Evolutionary conservation across 2,113 vertebrate species (phyloP).

Genomic region (Sylvilagus bachmani): DNA sequence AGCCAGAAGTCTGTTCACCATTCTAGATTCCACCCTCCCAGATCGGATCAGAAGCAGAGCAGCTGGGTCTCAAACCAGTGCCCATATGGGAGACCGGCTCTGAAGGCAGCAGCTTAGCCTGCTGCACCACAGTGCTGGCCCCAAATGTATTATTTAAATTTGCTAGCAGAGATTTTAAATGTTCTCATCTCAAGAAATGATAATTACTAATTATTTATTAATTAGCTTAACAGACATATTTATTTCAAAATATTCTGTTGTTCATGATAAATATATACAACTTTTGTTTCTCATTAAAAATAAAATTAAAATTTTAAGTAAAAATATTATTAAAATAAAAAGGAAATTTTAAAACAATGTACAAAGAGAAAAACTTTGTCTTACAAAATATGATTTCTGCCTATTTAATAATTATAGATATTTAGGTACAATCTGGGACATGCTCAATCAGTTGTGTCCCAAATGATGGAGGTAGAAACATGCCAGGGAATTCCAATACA

Average conservation of each 20-base stretch:
- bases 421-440: no score
- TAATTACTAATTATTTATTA: background rate
- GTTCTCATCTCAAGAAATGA: background rate
- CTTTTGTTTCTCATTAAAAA: background rate
- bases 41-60: no score
- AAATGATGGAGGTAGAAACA: no score
- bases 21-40: background rate
- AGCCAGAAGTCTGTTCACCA: background rate
- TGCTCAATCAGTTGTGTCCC: no score
- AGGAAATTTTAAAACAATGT: background rate
- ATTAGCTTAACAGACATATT: background rate
- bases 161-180: background rate
- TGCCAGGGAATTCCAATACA: no score
- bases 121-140: no score
- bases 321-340: background rate
- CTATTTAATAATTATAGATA: background rate
- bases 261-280: background rate
- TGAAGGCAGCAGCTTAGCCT: no score
- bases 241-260: background rate
- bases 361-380: background rate
- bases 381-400: background rate
- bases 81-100: no score
- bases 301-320: background rate
- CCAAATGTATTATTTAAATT: background rate
- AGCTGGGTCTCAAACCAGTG: no score